phyloP scores from a whole-genome alignment of 2,888 invertebrate genomes.

The Mesorhabditis sp. region DNA sequence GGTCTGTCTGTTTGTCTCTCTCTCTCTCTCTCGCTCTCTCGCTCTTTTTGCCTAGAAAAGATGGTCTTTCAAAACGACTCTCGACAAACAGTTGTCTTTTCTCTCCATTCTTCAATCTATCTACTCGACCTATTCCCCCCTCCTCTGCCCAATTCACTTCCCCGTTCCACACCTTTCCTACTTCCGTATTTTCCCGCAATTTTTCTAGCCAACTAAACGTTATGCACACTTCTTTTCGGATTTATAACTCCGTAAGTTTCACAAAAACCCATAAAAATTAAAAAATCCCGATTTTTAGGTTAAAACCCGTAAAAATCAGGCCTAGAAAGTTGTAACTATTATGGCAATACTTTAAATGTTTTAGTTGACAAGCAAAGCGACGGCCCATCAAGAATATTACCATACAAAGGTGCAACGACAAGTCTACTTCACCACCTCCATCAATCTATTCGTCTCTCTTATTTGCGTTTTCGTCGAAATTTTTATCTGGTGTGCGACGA shows the following conservation, averaged over 20 bases:
- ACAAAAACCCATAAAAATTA: too few species aligned
- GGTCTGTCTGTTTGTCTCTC: too few species aligned
- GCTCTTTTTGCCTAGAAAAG: too few species aligned
- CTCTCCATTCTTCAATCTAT: neutral
- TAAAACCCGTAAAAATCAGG: too few species aligned
- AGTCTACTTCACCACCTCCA: neutral
- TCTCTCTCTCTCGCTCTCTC: too few species aligned
- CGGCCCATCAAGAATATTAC: slow-evolving; percentile 1
- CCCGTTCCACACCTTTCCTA: neutral
- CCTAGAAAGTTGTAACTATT: too few species aligned
- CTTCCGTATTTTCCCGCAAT: neutral
- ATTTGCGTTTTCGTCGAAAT: neutral
- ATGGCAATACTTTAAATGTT: neutral
- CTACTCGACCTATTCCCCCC: neutral
- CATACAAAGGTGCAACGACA: neutral
- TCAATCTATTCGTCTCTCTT: neutral
- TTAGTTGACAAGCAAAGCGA: slow-evolving; percentile 1
- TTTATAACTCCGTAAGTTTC: too few species aligned
- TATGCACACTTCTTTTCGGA: too few species aligned
- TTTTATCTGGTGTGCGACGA: neutral
- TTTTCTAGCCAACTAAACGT: neutral
- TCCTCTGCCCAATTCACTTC: neutral
- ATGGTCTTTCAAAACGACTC: too few species aligned
- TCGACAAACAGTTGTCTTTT: neutral
- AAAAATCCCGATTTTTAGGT: too few species aligned